These are phyloP conservation scores for Entomobrya multifasciata DNA, from an alignment of 2,888 invertebrate species.

Conservation along the genomic window DNA sequence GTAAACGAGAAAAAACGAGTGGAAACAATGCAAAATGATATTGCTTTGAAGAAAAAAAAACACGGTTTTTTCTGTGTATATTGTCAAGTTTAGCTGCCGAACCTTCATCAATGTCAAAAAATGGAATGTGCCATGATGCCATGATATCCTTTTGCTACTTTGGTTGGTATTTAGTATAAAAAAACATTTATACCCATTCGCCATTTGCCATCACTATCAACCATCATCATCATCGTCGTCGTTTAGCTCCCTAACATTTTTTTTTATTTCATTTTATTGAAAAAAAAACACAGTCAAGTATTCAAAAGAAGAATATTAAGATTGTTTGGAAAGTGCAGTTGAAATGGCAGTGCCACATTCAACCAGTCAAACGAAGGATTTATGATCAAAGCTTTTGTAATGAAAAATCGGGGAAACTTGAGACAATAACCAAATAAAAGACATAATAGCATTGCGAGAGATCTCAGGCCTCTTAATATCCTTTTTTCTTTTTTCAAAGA, in stretches of 20 bases:
- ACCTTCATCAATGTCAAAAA: conserved; percentile 68
- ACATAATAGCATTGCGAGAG: neutral
- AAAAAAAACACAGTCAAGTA: conserved; percentile 18
- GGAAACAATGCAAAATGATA: no score
- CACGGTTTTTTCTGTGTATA: no score
- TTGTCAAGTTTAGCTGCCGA: conserved; percentile 12
- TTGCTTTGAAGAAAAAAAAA: no score
- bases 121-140: conserved; percentile 37
- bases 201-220: no score
- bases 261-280: conserved; percentile 18
- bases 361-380: conserved; percentile 60
- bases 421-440: conserved; percentile 58
- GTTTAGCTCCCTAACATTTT: neutral
- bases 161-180: conserved; percentile 44
- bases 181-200: no score
- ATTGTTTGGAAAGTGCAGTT: conserved; percentile 20
- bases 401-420: conserved; percentile 68
- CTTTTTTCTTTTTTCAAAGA: conserved; percentile 32
- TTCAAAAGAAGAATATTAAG: neutral
- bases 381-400: conserved; percentile 67
- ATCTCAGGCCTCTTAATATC: no score
- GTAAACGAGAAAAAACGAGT: no score
- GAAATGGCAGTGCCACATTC: conserved; percentile 36
- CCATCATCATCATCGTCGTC: no score
- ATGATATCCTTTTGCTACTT: conserved; percentile 12